Evolutionary conservation across 1,140 invertebrate genomes (phyloP).

Genomic region (Radopholus similis): DNA sequence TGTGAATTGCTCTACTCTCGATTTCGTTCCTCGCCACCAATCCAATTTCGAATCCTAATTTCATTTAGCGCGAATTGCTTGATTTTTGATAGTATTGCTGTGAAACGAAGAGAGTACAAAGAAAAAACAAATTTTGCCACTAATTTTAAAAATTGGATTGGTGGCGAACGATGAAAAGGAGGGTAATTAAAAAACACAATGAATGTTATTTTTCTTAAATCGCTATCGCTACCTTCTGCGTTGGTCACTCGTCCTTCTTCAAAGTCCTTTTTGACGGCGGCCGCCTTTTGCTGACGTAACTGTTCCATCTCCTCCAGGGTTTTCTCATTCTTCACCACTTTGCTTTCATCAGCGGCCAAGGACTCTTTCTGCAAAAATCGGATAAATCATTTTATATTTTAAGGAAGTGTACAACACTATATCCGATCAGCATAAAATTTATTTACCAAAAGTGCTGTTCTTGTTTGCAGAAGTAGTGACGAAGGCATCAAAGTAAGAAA

Average conservation of each 20-base stretch:
- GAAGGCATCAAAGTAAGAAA: not conserved
- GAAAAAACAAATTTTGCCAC: too few relatives aligned
- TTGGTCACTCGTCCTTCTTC: slow-evolving; percentile 37
- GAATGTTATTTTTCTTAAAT: not conserved
- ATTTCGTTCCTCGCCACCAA: too few relatives aligned
- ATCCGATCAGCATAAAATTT: not conserved
- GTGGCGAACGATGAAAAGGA: not conserved
- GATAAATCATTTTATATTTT: not conserved
- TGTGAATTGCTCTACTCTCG: too few relatives aligned
- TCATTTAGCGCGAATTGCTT: too few relatives aligned
- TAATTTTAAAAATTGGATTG: too few relatives aligned
- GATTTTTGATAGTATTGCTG: too few relatives aligned
- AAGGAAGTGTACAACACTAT: not conserved
- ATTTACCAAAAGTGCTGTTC: not conserved
- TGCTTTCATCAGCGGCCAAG: slow-evolving; percentile 26
- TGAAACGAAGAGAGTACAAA: too few relatives aligned
- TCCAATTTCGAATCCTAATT: too few relatives aligned
- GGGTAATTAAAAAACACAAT: not conserved
- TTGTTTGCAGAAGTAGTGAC: not conserved
- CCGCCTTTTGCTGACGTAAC: slow-evolving; percentile 38
- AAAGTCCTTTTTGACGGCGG: slow-evolving; percentile 50
- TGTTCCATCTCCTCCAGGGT: slow-evolving; percentile 46
- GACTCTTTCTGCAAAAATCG: slow-evolving; percentile 48
- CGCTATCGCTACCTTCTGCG: not conserved
- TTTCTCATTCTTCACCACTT: slow-evolving; percentile 46